Evolutionary conservation across 2,797 vertebrate species (phyloP).

Genomic region (Limosa lapponica): DNA sequence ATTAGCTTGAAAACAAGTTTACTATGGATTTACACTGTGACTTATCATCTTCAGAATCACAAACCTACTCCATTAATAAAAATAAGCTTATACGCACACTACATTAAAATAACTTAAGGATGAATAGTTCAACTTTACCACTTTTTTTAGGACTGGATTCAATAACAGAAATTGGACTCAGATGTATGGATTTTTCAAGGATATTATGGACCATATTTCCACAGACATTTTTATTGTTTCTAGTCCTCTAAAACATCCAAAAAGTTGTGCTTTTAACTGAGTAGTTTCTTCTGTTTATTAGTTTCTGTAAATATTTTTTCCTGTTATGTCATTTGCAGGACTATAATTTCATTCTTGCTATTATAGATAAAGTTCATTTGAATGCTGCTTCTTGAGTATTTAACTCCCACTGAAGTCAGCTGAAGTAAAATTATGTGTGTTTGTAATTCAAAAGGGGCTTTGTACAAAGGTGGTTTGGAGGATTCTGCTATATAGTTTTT

Average conservation of each 20-base stretch:
- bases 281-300: constrained; percentile 18
- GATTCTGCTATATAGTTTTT: not conserved
- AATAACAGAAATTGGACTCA: constrained; percentile 69
- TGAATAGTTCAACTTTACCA: constrained; percentile 38
- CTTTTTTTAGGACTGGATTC: constrained; percentile 50
- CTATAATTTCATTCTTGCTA: not conserved
- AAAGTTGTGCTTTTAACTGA: constrained; percentile 23
- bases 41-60: not conserved
- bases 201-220: constrained; percentile 54
- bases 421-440: not conserved
- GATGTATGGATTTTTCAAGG: constrained; percentile 65
- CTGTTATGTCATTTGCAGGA: not conserved
- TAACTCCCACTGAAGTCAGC: not conserved
- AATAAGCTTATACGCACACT: not conserved
- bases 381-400: not conserved
- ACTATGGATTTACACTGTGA: not conserved
- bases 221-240: constrained; percentile 46
- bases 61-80: constrained; percentile 24
- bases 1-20: not conserved
- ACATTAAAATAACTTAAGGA: constrained; percentile 47
- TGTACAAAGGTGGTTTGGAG: not conserved
- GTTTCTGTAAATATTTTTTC: not conserved
- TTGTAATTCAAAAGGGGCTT: not conserved
- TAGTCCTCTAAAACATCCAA: not conserved
- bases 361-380: not conserved